Base-by-base conservation (phyloP, 2,113 vertebrate genomes). In the Chaetodon trifascialis region DNA sequence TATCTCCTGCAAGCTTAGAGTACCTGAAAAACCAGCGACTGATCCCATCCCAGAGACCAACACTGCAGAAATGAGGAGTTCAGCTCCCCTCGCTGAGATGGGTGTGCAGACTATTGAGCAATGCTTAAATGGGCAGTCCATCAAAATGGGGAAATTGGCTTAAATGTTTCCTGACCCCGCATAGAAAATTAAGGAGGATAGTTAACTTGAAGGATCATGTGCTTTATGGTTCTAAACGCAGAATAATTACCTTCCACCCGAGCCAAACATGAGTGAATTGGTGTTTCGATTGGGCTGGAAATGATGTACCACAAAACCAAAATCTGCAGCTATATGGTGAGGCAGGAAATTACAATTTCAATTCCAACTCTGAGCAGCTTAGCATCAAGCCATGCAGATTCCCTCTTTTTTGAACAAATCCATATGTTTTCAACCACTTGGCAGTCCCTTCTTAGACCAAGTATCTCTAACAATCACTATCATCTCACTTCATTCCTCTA, bases 131-230 rank as follows among this genome's bases (percentile, higher is more conserved):
- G 60, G 72, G 62, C 66, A 75, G 51, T 44, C 51, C 52, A 78
- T 80, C 62, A 58, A 75, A 72, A 51, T 19, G 25, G 64, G 65
- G 80, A 84, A 82, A 91, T 78, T 84, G 82, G 54, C 63, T 79
- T 76, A 74, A 85, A 80, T 52, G 59, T 72, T 85, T 86, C 81
- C 66, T 65, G 72, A 62, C 76, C 67, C 34, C 63, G 73, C 36
- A 54, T 66, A 11, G 58, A 69, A 73, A 84, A 89, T 88, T 70
- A 83, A 62, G 78, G 70, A 81, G 70, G 66, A 86, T 63, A 68
- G 75, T 82, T 83, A 77, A 66, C 7, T 69, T 88, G 82, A 85
- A 67, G 67, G 76, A 91, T 77, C 76, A 67, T 68, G 77, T 60
- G 62, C 79, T 76, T 80, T 44, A 60, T 65, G 62, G 62, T 55